Percentiles rank a stretch among this genome's conserved stretches.
phyloP scores from a whole-genome alignment of 2,113 vertebrate genomes.

The Xenopus laevis region DNA sequence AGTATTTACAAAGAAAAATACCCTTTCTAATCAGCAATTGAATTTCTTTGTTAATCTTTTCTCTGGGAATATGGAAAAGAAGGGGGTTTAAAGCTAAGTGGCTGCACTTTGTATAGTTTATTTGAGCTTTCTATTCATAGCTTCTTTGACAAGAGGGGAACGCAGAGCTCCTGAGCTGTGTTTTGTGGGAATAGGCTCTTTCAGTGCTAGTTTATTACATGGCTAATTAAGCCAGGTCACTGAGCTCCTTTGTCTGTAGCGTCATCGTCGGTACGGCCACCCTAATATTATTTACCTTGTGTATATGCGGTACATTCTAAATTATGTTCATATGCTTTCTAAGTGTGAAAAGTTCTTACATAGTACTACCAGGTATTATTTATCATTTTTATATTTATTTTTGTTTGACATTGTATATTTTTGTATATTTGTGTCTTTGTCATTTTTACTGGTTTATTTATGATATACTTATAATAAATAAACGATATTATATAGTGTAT shows the following conservation, averaged over 20 bases:
- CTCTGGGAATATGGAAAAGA: slow-evolving; percentile 48
- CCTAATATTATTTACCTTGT: slow-evolving; percentile 50
- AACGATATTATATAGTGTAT: no score
- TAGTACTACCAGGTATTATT: no score
- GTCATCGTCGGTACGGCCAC: slow-evolving; percentile 51
- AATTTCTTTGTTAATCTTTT: slow-evolving; percentile 52
- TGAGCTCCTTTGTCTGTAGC: slow-evolving; percentile 57
- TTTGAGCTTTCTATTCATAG: slow-evolving; percentile 59
- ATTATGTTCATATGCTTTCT: slow-evolving; percentile 18
- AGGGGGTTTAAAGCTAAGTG: slow-evolving; percentile 49
- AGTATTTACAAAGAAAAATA: slow-evolving; percentile 21
- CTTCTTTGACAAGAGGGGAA: slow-evolving; percentile 49
- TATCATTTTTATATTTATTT: no score
- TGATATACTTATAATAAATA: no score
- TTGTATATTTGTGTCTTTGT: no score
- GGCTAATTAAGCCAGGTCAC: slow-evolving; percentile 70
- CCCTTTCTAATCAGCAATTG: slow-evolving; percentile 49
- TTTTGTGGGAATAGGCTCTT: slow-evolving; percentile 64
- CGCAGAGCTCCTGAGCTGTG: slow-evolving; percentile 54
- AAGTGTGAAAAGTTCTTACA: no score
- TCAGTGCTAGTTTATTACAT: slow-evolving; percentile 67
- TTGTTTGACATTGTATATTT: no score
- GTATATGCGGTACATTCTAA: slow-evolving; percentile 21
- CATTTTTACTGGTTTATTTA: no score
- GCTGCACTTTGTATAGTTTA: slow-evolving; percentile 51